Evolutionary conservation across 2,888 invertebrate species (phyloP).

Genomic region (Eurois occulta): DNA sequence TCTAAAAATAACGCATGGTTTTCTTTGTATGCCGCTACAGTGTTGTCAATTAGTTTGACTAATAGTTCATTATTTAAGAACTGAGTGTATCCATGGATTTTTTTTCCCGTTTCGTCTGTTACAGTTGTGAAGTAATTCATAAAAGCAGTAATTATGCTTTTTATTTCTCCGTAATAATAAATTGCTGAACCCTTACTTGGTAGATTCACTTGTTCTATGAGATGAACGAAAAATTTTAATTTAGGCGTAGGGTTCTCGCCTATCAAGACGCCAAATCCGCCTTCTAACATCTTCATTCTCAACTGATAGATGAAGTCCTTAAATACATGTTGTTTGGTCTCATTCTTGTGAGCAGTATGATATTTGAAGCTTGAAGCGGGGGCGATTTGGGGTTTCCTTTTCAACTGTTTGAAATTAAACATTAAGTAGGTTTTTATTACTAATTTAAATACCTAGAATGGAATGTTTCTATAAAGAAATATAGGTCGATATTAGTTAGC

Average conservation of each 20-base stretch:
- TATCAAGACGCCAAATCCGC: slow-evolving; percentile 69
- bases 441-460: background rate
- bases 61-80: slow-evolving; percentile 68
- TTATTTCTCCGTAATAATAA: slow-evolving; percentile 79
- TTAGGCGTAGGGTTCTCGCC: slow-evolving; percentile 71
- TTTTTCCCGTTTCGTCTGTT: slow-evolving; percentile 74
- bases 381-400: background rate
- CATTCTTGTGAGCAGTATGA: slow-evolving; percentile 7
- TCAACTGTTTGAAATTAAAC: slow-evolving; percentile 19
- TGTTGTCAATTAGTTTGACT: slow-evolving; percentile 70
- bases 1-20: slow-evolving; percentile 74
- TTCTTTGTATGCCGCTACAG: slow-evolving; percentile 68
- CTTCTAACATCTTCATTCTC: slow-evolving; percentile 69
- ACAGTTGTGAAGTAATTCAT: slow-evolving; percentile 71
- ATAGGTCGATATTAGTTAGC: background rate
- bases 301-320: slow-evolving; percentile 77
- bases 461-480: background rate
- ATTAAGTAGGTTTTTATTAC: background rate
- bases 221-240: slow-evolving; percentile 71
- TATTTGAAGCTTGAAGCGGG: slow-evolving; percentile 25
- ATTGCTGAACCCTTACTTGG: slow-evolving; percentile 65
- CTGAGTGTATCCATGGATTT: slow-evolving; percentile 70
- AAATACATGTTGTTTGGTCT: slow-evolving; percentile 57
- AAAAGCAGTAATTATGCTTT: slow-evolving; percentile 75
- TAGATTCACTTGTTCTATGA: slow-evolving; percentile 67